Percentiles rank a stretch among this genome's conserved stretches.
Evolutionary conservation across 92 coral and sea anemone species (phyloP).

Genomic region (Diadumene lineata): DNA sequence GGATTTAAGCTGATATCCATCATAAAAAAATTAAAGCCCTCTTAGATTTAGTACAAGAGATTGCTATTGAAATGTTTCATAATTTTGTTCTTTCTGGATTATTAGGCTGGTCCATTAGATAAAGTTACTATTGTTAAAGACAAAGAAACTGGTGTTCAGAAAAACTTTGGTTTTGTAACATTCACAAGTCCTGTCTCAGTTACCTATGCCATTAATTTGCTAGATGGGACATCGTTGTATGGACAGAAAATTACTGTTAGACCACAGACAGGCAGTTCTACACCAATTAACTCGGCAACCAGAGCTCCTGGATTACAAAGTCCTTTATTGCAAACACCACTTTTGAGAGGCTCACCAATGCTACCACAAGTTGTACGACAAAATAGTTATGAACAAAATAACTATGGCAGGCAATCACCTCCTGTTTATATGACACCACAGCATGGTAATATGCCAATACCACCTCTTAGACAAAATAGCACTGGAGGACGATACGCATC

Average conservation of each 20-base stretch:
- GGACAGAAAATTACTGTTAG: slow-evolving; percentile 67
- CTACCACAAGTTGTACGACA: slow-evolving; percentile 3
- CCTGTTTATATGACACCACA: slow-evolving; percentile 10
- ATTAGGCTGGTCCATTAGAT: slow-evolving; percentile 90
- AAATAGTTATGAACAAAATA: slow-evolving; percentile 37
- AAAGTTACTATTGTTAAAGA: slow-evolving; percentile 84
- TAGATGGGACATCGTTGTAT: slow-evolving; percentile 82
- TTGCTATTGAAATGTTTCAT: not conserved
- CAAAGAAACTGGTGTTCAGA: slow-evolving; percentile 78
- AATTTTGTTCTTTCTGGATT: not conserved
- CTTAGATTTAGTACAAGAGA: too few species aligned
- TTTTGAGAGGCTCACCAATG: not conserved
- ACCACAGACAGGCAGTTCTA: slow-evolving; percentile 24
- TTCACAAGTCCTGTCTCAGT: slow-evolving; percentile 78
- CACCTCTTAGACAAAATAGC: slow-evolving; percentile 12
- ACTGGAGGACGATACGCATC: slow-evolving; percentile 16
- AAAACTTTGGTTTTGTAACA: slow-evolving; percentile 79
- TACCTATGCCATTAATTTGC: slow-evolving; percentile 68
- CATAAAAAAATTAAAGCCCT: too few species aligned
- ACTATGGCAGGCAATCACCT: slow-evolving; percentile 21
- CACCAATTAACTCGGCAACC: slow-evolving; percentile 1
- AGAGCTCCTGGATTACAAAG: not conserved
- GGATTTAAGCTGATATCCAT: too few species aligned
- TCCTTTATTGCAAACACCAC: slow-evolving; percentile 7
- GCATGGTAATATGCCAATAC: not conserved